A percentile compares a stretch with the other conserved stretches of the same genome.
Conservation (phyloP, 2,113 vertebrate genomes). For the Myotis davidii region DNA sequence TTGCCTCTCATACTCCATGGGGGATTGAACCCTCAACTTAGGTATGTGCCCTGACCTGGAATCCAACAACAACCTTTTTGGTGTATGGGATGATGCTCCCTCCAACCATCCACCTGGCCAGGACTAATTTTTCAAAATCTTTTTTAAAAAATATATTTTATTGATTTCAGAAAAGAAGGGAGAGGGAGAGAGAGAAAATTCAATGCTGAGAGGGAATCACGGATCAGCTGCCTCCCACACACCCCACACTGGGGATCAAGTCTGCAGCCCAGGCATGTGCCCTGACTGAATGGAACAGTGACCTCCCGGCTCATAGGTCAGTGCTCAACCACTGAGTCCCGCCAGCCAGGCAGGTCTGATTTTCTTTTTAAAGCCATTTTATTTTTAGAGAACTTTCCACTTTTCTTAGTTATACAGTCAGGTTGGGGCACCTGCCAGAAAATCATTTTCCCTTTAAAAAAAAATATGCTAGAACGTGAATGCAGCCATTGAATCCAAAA, state of each 20-base stretch:
- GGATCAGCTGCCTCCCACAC: too few relatives aligned
- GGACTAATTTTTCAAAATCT: too few relatives aligned
- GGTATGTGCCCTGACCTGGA: not conserved
- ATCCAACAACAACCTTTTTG: not conserved
- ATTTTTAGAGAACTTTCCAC: slow-evolving; percentile 48
- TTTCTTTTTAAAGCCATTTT: slow-evolving; percentile 25
- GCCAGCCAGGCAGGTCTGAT: not conserved
- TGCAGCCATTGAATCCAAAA: not conserved
- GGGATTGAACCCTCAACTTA: not conserved
- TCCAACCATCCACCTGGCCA: not conserved
- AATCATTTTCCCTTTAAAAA: not conserved
- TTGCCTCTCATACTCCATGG: not conserved
- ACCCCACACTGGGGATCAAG: too few relatives aligned
- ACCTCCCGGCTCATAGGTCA: too few relatives aligned
- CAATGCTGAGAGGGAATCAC: too few relatives aligned
- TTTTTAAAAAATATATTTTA: too few relatives aligned
- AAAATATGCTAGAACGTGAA: not conserved
- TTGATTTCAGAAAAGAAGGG: too few relatives aligned
- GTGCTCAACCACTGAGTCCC: too few relatives aligned
- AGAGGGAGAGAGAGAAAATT: too few relatives aligned
- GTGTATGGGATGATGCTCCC: not conserved
- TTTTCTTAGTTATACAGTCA: slow-evolving; percentile 13
- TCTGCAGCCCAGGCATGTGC: too few relatives aligned
- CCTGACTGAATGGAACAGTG: too few relatives aligned
- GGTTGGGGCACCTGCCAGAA: not conserved